Evolutionary conservation across 1,140 invertebrate genomes (phyloP).

Genomic region (Lasaia peninsularis): DNA sequence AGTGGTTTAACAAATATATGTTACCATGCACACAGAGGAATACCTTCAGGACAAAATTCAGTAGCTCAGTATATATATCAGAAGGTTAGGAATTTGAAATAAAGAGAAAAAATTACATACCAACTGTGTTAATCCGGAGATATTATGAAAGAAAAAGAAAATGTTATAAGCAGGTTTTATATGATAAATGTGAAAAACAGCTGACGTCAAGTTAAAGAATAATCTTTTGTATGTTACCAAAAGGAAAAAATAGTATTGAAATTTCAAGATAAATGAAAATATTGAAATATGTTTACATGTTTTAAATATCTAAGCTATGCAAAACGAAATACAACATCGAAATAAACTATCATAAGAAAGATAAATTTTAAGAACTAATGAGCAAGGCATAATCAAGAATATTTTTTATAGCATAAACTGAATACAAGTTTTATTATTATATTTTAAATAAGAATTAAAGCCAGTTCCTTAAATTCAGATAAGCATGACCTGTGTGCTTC

Average conservation of each 20-base stretch:
- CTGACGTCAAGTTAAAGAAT: background rate
- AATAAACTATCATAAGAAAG: background rate
- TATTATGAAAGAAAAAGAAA: constrained; percentile 58
- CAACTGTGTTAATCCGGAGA: constrained; percentile 61
- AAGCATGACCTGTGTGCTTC: too few species aligned
- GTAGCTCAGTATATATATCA: background rate
- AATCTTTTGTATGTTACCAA: background rate
- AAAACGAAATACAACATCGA: background rate
- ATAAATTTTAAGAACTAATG: background rate
- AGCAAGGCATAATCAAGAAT: constrained; percentile 14
- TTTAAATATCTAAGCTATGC: background rate
- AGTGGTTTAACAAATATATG: constrained; percentile 1
- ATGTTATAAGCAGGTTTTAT: background rate
- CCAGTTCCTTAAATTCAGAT: too few species aligned
- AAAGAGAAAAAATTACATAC: constrained; percentile 56
- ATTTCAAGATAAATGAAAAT: background rate
- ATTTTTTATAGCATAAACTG: constrained; percentile 25
- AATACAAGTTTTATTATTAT: constrained; percentile 27
- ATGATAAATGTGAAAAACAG: background rate
- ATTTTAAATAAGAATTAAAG: background rate
- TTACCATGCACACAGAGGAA: constrained; percentile 40
- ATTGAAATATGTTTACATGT: background rate
- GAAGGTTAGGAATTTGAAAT: constrained; percentile 10
- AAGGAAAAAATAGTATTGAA: background rate
- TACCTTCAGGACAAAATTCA: background rate